phyloP scores from a whole-genome alignment of 2,113 vertebrate genomes.

The Alethe diademata region DNA sequence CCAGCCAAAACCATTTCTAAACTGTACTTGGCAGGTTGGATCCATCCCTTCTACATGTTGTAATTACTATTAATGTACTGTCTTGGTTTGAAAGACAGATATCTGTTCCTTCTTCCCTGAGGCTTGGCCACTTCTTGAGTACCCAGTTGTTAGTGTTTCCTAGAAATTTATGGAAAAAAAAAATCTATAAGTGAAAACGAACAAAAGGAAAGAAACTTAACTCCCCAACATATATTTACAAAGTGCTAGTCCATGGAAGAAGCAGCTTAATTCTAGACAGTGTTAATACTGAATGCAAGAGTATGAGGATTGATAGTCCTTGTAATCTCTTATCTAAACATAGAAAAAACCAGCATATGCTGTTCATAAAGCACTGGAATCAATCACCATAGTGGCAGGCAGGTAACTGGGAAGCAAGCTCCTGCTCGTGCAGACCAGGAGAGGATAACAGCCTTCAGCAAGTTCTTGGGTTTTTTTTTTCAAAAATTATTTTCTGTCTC shows the following conservation, averaged over 20 bases:
- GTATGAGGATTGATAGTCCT: slow-evolving; percentile 40
- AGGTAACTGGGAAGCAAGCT: slow-evolving; percentile 22
- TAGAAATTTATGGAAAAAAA: too few relatives aligned
- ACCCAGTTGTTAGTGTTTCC: too few relatives aligned
- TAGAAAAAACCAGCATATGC: slow-evolving; percentile 18
- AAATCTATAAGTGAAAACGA: too few relatives aligned
- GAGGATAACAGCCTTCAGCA: background rate
- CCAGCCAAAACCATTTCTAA: background rate
- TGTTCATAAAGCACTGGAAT: slow-evolving; percentile 49
- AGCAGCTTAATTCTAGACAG: background rate
- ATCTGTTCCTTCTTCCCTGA: too few relatives aligned
- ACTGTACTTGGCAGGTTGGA: background rate
- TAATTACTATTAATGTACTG: background rate
- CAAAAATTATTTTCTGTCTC: background rate
- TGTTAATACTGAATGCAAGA: slow-evolving; percentile 2
- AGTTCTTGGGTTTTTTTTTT: background rate
- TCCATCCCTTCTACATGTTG: background rate
- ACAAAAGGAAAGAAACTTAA: too few relatives aligned
- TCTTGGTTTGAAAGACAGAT: too few relatives aligned
- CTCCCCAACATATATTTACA: background rate
- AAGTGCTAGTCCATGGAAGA: background rate
- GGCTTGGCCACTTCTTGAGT: too few relatives aligned
- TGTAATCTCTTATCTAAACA: slow-evolving; percentile 61
- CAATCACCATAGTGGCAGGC: slow-evolving; percentile 36
- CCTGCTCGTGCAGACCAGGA: background rate